Evolutionary conservation across 2,113 vertebrate genomes (phyloP).

Genomic region (Buteo buteo): DNA sequence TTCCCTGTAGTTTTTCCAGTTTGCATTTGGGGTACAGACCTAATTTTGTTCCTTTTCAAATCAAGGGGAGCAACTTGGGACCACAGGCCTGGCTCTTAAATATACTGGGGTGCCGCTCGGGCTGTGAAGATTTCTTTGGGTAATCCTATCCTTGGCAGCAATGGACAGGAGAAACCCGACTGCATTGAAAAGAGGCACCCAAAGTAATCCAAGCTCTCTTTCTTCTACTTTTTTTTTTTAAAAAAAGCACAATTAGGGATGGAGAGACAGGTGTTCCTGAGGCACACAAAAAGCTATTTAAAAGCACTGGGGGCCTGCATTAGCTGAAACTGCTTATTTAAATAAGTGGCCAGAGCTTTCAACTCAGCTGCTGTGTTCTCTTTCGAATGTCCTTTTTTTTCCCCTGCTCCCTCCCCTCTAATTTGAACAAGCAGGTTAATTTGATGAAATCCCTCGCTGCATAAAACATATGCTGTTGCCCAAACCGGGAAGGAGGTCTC

Average conservation of each 20-base stretch:
- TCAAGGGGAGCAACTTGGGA: neutral
- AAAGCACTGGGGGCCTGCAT: neutral
- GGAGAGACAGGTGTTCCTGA: neutral
- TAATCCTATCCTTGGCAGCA: neutral
- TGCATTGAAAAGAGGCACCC: neutral
- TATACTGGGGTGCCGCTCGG: neutral
- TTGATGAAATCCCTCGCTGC: neutral
- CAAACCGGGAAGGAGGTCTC: neutral
- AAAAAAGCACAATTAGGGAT: neutral
- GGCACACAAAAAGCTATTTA: constrained; percentile 1
- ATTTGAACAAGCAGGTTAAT: constrained; percentile 25
- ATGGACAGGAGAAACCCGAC: neutral
- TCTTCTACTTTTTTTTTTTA: neutral
- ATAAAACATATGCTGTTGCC: neutral
- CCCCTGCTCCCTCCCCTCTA: neutral
- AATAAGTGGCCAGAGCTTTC: constrained; percentile 48
- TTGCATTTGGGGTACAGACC: neutral
- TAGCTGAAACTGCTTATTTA: constrained; percentile 39
- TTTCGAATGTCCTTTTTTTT: neutral
- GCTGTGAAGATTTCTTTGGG: neutral
- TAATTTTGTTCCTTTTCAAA: neutral
- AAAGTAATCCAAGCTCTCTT: neutral
- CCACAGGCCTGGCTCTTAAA: neutral
- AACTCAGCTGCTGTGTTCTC: constrained; percentile 2
- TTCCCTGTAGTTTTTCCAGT: neutral